Evolutionary conservation across 2,888 invertebrate species (phyloP).

Genomic region (Polydrusus tereticollis): DNA sequence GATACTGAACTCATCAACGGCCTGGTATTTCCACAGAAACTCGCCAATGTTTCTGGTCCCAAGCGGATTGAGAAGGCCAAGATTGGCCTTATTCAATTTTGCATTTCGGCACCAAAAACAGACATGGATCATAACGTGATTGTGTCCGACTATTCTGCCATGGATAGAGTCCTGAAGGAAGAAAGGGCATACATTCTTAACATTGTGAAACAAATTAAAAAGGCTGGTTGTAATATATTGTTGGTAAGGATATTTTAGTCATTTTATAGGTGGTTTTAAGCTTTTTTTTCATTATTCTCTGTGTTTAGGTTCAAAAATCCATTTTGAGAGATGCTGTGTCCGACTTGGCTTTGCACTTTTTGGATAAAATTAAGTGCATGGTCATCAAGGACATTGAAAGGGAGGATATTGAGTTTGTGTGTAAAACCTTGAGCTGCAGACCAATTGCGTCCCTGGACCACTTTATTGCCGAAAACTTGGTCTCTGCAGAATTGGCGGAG

Average conservation of each 20-base stretch:
- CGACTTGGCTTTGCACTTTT: constrained; percentile 96
- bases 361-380: constrained; percentile 99
- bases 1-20: constrained; percentile 97
- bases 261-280: too few species aligned
- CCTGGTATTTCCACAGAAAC: constrained; percentile 92
- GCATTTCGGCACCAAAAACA: constrained; percentile 99
- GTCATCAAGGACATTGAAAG: constrained; percentile 98
- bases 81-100: constrained; percentile 99
- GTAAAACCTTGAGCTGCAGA: constrained; percentile 92
- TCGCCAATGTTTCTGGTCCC: constrained; percentile 92
- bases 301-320: constrained; percentile 73
- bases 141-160: constrained; percentile 99
- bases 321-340: constrained; percentile 94
- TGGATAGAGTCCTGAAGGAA: constrained; percentile 98
- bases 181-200: constrained; percentile 98
- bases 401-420: constrained; percentile 98
- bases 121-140: constrained; percentile 98
- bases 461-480: constrained; percentile 92
- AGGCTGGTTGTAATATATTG: constrained; percentile 97
- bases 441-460: constrained; percentile 99
- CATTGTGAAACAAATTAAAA: constrained; percentile 98
- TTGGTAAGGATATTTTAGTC: too few species aligned
- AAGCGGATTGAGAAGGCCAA: constrained; percentile 96
- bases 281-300: not conserved
- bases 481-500: constrained; percentile 93